Evolutionary conservation across 1,140 invertebrate species (phyloP).

Genomic region (Pararge aegeria): DNA sequence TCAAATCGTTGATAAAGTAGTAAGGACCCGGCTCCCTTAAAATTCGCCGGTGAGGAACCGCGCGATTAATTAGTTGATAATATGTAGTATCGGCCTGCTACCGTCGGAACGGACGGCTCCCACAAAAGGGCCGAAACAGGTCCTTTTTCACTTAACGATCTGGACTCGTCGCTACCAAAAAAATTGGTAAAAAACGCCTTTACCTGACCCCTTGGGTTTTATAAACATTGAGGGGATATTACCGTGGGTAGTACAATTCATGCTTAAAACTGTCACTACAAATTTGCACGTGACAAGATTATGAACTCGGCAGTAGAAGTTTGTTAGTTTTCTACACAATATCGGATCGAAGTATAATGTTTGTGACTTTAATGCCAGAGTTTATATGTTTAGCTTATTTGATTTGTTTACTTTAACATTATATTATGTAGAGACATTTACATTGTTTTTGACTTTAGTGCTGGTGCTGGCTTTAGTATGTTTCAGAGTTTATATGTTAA

Average conservation of each 20-base stretch:
- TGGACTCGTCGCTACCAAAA: slow-evolving; percentile 61
- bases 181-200: slow-evolving; percentile 64
- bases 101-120: slow-evolving; percentile 49
- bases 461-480: too few relatives aligned
- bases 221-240: slow-evolving; percentile 43
- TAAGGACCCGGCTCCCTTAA: slow-evolving; percentile 18
- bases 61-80: slow-evolving; percentile 72
- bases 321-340: too few relatives aligned
- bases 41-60: slow-evolving; percentile 50
- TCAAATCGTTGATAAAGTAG: slow-evolving; percentile 28
- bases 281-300: too few relatives aligned
- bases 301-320: too few relatives aligned
- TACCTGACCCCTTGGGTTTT: slow-evolving; percentile 55
- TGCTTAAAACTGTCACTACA: too few relatives aligned
- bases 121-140: slow-evolving; percentile 70
- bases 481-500: too few relatives aligned
- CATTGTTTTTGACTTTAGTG: too few relatives aligned
- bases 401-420: too few relatives aligned
- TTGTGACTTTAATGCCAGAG: too few relatives aligned
- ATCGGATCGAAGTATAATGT: too few relatives aligned
- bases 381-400: too few relatives aligned
- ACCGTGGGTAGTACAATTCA: slow-evolving; percentile 4
- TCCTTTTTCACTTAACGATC: slow-evolving; percentile 71
- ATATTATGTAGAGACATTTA: too few relatives aligned
- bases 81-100: slow-evolving; percentile 52